Conservation (phyloP, 2,888 invertebrate genomes). For the Tinea semifulvella region DNA sequence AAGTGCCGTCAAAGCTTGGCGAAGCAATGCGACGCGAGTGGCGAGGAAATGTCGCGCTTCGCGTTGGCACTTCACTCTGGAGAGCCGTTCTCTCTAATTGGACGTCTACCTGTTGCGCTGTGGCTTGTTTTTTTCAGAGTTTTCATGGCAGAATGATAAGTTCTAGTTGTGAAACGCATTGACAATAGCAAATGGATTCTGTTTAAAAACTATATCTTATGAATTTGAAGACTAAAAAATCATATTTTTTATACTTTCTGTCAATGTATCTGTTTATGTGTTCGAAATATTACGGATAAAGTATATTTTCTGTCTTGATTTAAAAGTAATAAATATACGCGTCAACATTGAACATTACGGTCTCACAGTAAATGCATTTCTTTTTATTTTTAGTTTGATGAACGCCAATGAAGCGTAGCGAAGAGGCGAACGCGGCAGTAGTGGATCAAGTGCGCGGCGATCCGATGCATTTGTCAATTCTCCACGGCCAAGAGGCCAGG, state of each 20-base stretch:
- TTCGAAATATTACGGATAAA: too few relatives aligned
- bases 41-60: slow-evolving; percentile 38
- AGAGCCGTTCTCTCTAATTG: slow-evolving; percentile 58
- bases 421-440: slow-evolving; percentile 24
- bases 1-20: slow-evolving; percentile 38
- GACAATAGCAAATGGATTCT: neutral
- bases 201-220: too few relatives aligned
- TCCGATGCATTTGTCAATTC: slow-evolving; percentile 60
- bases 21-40: neutral
- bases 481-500: slow-evolving; percentile 44
- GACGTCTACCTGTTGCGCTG: slow-evolving; percentile 60
- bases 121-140: slow-evolving; percentile 41
- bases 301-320: too few relatives aligned
- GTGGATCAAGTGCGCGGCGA: slow-evolving; percentile 33
- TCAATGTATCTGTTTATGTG: too few relatives aligned
- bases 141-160: neutral
- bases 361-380: slow-evolving; percentile 14
- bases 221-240: too few relatives aligned
- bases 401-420: slow-evolving; percentile 40
- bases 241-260: too few relatives aligned
- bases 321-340: neutral
- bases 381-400: slow-evolving; percentile 43
- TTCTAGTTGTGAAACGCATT: neutral
- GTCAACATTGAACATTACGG: neutral
- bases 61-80: slow-evolving; percentile 36